These are phyloP conservation scores for Stenchaetothrips biformis DNA, from an alignment of 2,888 invertebrate genomes.

Conservation along the genomic window DNA sequence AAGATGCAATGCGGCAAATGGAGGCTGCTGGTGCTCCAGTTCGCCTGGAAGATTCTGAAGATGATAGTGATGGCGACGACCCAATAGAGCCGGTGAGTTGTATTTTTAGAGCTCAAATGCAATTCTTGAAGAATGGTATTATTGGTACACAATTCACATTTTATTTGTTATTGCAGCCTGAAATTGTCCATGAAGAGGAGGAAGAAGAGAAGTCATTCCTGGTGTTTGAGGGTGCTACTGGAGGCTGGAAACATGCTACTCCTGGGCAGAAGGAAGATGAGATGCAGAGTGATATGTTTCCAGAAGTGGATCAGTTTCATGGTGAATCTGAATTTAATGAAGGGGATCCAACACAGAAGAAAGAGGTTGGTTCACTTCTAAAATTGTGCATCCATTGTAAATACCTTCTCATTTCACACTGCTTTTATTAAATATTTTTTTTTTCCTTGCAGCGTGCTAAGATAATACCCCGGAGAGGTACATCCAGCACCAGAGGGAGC, in stretches of 20 bases:
- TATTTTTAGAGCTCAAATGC: no score
- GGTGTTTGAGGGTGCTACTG: slow-evolving; percentile 4
- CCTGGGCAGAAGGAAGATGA: not conserved
- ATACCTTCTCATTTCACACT: no score
- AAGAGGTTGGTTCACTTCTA: not conserved
- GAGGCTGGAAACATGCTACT: slow-evolving; percentile 5
- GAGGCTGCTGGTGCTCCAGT: not conserved
- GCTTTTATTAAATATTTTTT: not conserved
- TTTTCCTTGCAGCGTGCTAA: not conserved
- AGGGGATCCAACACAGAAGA: not conserved
- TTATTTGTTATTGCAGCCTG: not conserved
- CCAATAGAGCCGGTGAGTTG: not conserved
- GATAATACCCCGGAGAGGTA: not conserved
- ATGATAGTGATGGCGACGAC: not conserved
- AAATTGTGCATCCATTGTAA: no score
- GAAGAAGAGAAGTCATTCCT: slow-evolving; percentile 10
- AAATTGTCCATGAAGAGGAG: slow-evolving; percentile 7
- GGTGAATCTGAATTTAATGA: not conserved
- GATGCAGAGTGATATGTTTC: not conserved
- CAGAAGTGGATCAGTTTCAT: not conserved
- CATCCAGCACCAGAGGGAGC: not conserved
- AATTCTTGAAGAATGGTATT: no score
- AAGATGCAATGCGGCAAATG: slow-evolving; percentile 7
- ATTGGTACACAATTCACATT: not conserved
- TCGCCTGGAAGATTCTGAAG: not conserved